Percentiles rank a stretch among this genome's conserved stretches.
Conservation (phyloP, 2,113 vertebrate species). For the Pangasianodon gigas region DNA sequence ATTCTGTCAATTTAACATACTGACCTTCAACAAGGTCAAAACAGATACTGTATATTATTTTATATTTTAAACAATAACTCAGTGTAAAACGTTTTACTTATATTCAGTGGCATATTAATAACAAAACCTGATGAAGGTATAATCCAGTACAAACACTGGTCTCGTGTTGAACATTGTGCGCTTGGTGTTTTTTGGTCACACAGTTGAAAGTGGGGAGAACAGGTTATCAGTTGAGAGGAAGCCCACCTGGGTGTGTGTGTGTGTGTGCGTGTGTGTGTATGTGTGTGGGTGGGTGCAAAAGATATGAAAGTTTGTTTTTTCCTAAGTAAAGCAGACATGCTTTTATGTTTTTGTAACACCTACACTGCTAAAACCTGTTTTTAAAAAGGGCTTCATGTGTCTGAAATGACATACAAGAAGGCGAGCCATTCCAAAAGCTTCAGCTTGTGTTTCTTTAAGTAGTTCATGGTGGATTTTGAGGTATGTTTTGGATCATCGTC, state of each 20-base stretch:
- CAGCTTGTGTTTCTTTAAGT: not conserved
- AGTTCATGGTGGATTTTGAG: not conserved
- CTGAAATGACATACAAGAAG: not conserved
- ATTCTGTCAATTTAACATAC: too few relatives aligned
- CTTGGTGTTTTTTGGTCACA: not conserved
- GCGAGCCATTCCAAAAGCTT: not conserved
- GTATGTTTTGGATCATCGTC: not conserved
- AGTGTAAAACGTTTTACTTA: too few relatives aligned
- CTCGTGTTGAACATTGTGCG: not conserved
- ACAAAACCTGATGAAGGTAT: too few relatives aligned
- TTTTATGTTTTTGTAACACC: not conserved
- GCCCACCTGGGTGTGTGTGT: not conserved
- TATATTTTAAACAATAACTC: not conserved
- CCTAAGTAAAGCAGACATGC: not conserved
- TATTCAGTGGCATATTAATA: not conserved
- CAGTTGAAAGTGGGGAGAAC: not conserved
- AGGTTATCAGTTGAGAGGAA: not conserved
- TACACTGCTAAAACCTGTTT: not conserved
- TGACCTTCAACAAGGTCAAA: not conserved
- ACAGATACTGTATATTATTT: not conserved
- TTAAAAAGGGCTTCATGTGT: not conserved
- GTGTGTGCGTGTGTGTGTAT: not conserved
- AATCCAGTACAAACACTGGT: not conserved
- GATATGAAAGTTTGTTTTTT: not conserved
- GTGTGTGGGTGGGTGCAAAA: not conserved